phyloP scores from a whole-genome alignment of 2,888 invertebrate species.

The Drosophila parthenogenetica region DNA sequence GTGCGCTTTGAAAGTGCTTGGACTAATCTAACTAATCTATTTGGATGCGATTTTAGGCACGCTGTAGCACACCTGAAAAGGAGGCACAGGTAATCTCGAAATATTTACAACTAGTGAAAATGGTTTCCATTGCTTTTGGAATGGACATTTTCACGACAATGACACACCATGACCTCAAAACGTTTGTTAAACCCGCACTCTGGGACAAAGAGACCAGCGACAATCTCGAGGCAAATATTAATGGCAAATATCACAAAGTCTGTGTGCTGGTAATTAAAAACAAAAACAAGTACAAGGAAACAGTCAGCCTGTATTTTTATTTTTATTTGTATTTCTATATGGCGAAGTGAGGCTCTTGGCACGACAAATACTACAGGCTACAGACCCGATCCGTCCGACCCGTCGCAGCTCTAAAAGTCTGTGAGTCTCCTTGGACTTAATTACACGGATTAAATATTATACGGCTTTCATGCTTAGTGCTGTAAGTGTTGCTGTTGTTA shows the following conservation, averaged over 20 bases:
- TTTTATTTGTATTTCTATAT: constrained; percentile 65
- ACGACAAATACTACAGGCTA: constrained; percentile 34
- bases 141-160: constrained; percentile 61
- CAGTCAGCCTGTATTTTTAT: constrained; percentile 68
- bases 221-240: constrained; percentile 44
- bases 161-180: constrained; percentile 70
- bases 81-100: constrained; percentile 30
- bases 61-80: constrained; percentile 12
- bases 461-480: constrained; percentile 68
- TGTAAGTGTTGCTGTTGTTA: constrained; percentile 18
- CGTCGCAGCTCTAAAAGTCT: constrained; percentile 23
- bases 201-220: constrained; percentile 11
- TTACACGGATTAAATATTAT: constrained; percentile 81
- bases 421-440: constrained; percentile 77
- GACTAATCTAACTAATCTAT: constrained; percentile 29
- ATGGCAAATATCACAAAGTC: constrained; percentile 50
- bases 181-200: constrained; percentile 53
- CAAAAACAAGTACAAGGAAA: constrained; percentile 51
- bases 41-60: constrained; percentile 1
- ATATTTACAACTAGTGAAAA: constrained; percentile 8
- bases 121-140: neutral
- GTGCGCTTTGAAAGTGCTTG: constrained; percentile 11
- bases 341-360: constrained; percentile 34
- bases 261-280: constrained; percentile 72
- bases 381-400: neutral